Evolutionary conservation across 2,797 vertebrate genomes (phyloP), one percentile per base, ranked within the genome.

Genomic region (Taeniopygia guttata): DNA sequence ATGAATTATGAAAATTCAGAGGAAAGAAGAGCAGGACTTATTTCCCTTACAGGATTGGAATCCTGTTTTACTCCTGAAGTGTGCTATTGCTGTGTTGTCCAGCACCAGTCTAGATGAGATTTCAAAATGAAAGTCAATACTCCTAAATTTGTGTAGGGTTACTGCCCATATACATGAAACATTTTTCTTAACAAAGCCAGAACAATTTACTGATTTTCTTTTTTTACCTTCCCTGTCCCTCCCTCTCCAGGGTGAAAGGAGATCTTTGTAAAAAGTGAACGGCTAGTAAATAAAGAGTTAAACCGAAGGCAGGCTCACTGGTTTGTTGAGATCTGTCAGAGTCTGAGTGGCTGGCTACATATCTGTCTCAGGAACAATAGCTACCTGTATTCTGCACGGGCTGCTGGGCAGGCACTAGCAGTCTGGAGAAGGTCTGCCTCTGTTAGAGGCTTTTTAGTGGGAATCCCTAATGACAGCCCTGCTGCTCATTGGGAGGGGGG

Each of bases 321-420:
- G 97, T 98, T 98, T 98, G 97, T 98, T 97, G 97, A 98, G 97
- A 98, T 98, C 98, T 98, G 97, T 97, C 97, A 98, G 97, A 98
- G 98, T 94, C 97, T 98, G 98, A 97, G 96, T 97, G 97, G 97
- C 96, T 98, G 98, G 97, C 97, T 98, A 97, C 97, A 98, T 97
- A 97, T 98, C 97, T 98, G 97, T 98, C 98, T 98, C 96, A 93
- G 97, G 97, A 98, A 98, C 98, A 98, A 98, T 98, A 98, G 98
- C 97, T 98, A 98, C 98, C 98, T 98, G 98, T 98, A 98, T 97
- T 98, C 97, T 97, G 96, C 97, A 97, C 60, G 94, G 98, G 94
- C 96, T 96, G 96, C 97, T 98, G 98, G 97, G 98, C 97, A 98
- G 97, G 91, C 97, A 92, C 94, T 95, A 95, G 95, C 96, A 96